phyloP scores from a whole-genome alignment of 2,797 vertebrate genomes.

The Oophaga sylvatica region DNA sequence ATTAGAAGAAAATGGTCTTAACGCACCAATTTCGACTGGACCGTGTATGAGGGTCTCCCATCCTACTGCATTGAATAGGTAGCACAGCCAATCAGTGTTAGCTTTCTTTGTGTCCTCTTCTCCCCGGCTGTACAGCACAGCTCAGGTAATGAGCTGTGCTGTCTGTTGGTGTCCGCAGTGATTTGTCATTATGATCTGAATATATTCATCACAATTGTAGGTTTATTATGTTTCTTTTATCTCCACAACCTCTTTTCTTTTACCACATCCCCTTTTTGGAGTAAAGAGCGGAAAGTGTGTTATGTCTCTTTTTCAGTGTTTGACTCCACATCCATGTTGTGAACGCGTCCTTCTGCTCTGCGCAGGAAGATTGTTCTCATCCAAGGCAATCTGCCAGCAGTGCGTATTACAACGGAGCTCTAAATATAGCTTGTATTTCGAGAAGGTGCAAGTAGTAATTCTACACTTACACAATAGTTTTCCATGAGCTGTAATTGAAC shows the following conservation, averaged over 20 bases:
- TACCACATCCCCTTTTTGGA: neutral
- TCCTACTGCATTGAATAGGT: too few species aligned
- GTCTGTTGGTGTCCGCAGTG: too few species aligned
- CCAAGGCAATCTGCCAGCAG: slow-evolving; percentile 29
- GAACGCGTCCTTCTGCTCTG: slow-evolving; percentile 36
- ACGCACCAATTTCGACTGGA: too few species aligned
- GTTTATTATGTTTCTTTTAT: neutral
- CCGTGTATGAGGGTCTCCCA: too few species aligned
- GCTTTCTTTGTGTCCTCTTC: too few species aligned
- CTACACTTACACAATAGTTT: slow-evolving; percentile 52
- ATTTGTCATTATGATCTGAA: neutral
- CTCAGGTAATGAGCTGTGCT: too few species aligned
- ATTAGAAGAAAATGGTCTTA: too few species aligned
- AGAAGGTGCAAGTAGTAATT: slow-evolving; percentile 51
- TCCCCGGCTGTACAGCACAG: too few species aligned
- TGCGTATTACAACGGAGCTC: slow-evolving; percentile 3
- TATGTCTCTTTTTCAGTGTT: neutral
- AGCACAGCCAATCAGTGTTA: too few species aligned
- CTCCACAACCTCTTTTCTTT: neutral
- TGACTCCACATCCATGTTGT: slow-evolving; percentile 5
- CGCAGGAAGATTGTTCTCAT: slow-evolving; percentile 30
- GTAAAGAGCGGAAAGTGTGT: slow-evolving; percentile 3
- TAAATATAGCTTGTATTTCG: slow-evolving; percentile 53
- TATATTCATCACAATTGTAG: neutral
- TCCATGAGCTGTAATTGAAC: slow-evolving; percentile 53